phyloP scores from a whole-genome alignment of 2,113 vertebrate genomes.

The Plecturocebus donacophilus region DNA sequence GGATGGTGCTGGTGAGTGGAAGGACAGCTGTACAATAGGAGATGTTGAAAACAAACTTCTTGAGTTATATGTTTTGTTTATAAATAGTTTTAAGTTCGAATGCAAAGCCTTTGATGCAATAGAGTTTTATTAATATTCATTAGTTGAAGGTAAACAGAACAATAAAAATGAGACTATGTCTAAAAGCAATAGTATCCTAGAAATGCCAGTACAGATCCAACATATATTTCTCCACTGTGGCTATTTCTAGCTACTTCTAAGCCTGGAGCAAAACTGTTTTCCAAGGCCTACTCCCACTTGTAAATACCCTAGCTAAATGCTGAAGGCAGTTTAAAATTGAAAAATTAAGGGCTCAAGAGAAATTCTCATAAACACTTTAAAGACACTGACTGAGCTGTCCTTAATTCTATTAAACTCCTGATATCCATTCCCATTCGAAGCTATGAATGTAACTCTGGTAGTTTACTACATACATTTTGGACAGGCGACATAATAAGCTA shows the following conservation, averaged over 20 bases:
- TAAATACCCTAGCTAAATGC: slow-evolving; percentile 27
- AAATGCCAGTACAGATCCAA: background rate
- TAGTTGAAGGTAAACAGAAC: background rate
- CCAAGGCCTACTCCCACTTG: slow-evolving; percentile 3
- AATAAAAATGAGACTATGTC: background rate
- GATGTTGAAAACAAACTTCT: background rate
- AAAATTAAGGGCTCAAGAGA: slow-evolving; percentile 54
- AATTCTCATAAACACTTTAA: slow-evolving; percentile 58
- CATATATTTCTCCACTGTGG: background rate
- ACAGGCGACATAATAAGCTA: background rate
- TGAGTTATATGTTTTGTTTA: background rate
- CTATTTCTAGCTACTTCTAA: slow-evolving; percentile 24
- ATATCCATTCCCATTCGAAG: background rate
- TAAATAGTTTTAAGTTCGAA: background rate
- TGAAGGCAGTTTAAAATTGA: slow-evolving; percentile 54
- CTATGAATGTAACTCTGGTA: background rate
- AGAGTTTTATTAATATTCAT: background rate
- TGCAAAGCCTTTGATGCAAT: background rate
- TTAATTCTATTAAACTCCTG: slow-evolving; percentile 35
- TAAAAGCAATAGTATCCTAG: background rate
- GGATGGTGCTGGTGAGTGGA: background rate
- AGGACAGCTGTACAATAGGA: background rate
- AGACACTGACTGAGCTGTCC: background rate
- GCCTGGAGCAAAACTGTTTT: slow-evolving; percentile 33
- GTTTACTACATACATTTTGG: background rate